Evolutionary conservation across 1,140 invertebrate genomes (phyloP).

Genomic region (Geopemphigus sp.): DNA sequence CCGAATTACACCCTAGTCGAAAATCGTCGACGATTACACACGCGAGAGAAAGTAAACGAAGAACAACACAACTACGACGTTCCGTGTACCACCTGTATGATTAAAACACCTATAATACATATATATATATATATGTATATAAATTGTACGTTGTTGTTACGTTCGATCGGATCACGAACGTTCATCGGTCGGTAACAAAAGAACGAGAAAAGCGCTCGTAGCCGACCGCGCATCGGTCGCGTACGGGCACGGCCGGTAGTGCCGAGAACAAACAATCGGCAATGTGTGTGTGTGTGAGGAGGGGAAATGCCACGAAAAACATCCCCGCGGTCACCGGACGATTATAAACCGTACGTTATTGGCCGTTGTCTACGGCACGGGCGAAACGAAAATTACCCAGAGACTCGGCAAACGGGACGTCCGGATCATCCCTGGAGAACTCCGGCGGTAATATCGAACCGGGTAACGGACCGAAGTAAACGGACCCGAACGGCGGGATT

Average conservation of each 20-base stretch:
- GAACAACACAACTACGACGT: no score
- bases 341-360: no score
- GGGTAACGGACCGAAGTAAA: not conserved
- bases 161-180: not conserved
- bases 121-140: no score
- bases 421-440: not conserved
- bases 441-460: not conserved
- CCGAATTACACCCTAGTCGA: slow-evolving; percentile 25
- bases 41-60: slow-evolving; percentile 20
- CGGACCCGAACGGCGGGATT: slow-evolving; percentile 24
- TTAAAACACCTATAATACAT: no score
- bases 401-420: no score
- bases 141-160: not conserved
- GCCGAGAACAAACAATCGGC: no score
- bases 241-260: not conserved
- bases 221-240: no score
- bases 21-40: slow-evolving; percentile 8
- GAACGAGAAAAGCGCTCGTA: not conserved
- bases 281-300: no score
- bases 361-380: no score
- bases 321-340: no score
- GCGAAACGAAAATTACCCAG: no score
- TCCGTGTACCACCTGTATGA: slow-evolving; percentile 7
- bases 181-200: not conserved
- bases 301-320: no score